Evolutionary conservation across 2,113 vertebrate species (phyloP), one percentile per base, ranked within the genome.

Genomic region (Malurus elegans): DNA sequence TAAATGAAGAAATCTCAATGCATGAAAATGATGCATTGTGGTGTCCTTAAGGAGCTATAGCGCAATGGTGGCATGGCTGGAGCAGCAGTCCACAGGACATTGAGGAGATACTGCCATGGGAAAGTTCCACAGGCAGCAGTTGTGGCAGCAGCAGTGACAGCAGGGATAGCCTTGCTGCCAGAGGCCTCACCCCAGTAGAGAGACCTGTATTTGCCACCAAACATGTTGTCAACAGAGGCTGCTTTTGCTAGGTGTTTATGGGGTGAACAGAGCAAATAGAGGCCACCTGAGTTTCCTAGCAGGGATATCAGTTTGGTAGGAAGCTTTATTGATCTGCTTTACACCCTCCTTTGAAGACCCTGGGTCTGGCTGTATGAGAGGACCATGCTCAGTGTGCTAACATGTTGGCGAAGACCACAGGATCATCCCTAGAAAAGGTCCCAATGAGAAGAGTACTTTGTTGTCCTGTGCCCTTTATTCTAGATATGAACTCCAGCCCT

Each of bases 181-280:
- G 53, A 40, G 44, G 34, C 18, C 80, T 92, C 83, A 19, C 9
- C 15, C 79, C 71, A 40, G 34, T 6, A 25, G 40, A 0, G 4
- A 24, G 28, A 19, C 51, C 21, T 50, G 73, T 45, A 32, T 54
- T 64, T 31, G 12, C 50, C 38, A 36, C 50, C 71, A 56, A 95
- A 74, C 34, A 88, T 48, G 9, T 76, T 92, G 51, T 98, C 97
- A 45, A 98, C 72, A 90, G 97, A 98, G 21, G 79, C 38, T 12
- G 98, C 97, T 79, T 92, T 97, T 73, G 40, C 88, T 78, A 97
- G 76, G 19, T 32, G 60, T 14, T 20, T 9, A 2, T 28, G 47
- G 38, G 47, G 26, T 28, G 53, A 65, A 64, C 64, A 60, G 34
- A 58, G 57, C 14, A 61, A 61, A 48, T 13, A 45, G 56, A 40